These are phyloP conservation scores for Homalodisca vitripennis DNA, from an alignment of 1,140 invertebrate species.

Conservation along the genomic window DNA sequence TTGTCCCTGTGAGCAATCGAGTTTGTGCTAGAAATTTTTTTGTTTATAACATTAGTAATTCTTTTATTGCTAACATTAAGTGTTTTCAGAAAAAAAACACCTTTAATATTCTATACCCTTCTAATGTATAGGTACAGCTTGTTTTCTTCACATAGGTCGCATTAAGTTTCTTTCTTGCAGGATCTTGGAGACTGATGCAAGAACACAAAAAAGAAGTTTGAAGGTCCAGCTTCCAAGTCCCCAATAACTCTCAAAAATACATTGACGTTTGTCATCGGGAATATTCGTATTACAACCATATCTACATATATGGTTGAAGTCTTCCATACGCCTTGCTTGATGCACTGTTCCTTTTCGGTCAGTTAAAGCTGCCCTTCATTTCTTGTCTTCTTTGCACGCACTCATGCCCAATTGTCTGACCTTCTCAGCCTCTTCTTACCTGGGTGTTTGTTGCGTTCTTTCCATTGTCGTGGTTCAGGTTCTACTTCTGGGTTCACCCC, in stretches of 20 bases:
- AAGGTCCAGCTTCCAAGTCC: neutral
- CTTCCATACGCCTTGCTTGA: neutral
- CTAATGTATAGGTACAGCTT: neutral
- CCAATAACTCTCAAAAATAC: constrained; percentile 12
- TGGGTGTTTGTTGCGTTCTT: neutral
- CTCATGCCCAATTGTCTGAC: neutral
- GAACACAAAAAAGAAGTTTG: neutral
- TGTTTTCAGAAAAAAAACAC: constrained; percentile 15
- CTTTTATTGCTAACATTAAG: constrained; percentile 11
- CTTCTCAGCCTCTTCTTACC: neutral
- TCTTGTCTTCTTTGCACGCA: neutral
- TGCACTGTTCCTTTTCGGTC: neutral
- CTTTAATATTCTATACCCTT: constrained; percentile 1
- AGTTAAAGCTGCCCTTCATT: neutral
- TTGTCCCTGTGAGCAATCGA: neutral
- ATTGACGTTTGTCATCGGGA: neutral
- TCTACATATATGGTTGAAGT: neutral
- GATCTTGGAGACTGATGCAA: neutral
- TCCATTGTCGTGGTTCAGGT: neutral
- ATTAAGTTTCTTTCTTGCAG: constrained; percentile 2
- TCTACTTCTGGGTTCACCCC: neutral
- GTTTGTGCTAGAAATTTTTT: neutral
- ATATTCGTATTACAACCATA: neutral
- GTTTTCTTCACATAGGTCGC: neutral
- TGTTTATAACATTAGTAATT: neutral